These are phyloP conservation scores for Turdus rufiventris DNA, from an alignment of 2,113 vertebrate genomes.

Conservation along the genomic window DNA sequence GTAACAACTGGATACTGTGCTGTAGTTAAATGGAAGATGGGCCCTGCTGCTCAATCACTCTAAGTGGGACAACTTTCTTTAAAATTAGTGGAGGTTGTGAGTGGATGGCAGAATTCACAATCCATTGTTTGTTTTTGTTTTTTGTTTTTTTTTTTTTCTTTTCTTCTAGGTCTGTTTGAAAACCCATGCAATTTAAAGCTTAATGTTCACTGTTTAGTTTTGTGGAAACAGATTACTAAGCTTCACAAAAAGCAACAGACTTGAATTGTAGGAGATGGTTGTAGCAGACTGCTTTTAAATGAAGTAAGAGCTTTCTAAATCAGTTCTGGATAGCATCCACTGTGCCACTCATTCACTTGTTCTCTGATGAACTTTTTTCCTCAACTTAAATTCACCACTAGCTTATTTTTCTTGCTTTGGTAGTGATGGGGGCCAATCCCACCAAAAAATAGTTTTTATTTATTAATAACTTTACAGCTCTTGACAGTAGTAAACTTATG, in stretches of 20 bases:
- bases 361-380: not conserved
- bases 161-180: not conserved
- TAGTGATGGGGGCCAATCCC: not conserved
- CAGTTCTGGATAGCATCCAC: not conserved
- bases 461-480: not conserved
- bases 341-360: not conserved
- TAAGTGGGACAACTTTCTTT: not conserved
- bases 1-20: not conserved
- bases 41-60: not conserved
- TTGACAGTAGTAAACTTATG: not conserved
- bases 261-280: fast-evolving
- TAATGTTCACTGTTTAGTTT: not conserved
- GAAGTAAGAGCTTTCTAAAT: not conserved
- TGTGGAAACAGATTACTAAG: not conserved
- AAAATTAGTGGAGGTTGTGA: not conserved
- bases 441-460: not conserved
- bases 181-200: not conserved
- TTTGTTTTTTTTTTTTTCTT: not conserved
- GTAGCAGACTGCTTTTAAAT: not conserved
- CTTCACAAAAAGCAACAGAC: not conserved
- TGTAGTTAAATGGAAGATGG: not conserved
- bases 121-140: not conserved
- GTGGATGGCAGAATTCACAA: not conserved
- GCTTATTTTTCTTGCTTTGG: not conserved
- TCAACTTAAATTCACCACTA: not conserved